Evolutionary conservation across 2,888 invertebrate genomes (phyloP).

Genomic region (Peribatodes rhomboidaria): DNA sequence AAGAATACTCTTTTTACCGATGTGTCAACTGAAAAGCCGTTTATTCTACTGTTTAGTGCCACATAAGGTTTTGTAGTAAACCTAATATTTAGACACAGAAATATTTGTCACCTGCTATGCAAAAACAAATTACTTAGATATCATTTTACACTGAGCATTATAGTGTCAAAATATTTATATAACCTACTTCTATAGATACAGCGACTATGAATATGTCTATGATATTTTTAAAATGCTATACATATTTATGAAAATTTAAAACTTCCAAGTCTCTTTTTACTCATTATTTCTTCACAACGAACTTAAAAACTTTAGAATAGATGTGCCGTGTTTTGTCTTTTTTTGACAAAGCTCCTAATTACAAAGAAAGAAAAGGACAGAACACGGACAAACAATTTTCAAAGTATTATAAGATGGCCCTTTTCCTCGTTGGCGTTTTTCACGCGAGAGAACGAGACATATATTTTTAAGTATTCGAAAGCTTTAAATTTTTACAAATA

Average conservation of each 20-base stretch:
- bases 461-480: not conserved
- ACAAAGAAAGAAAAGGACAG: not conserved
- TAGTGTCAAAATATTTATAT: slow-evolving; percentile 44
- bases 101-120: slow-evolving; percentile 32
- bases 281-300: no score
- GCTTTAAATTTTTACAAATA: slow-evolving; percentile 8
- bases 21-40: no score
- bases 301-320: not conserved
- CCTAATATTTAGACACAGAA: not conserved
- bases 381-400: not conserved
- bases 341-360: not conserved
- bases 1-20: no score
- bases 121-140: slow-evolving; percentile 38
- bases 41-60: no score
- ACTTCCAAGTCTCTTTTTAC: not conserved
- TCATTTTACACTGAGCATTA: slow-evolving; percentile 40
- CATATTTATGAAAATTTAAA: slow-evolving; percentile 12
- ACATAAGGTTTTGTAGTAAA: no score
- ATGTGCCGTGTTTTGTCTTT: not conserved
- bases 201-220: slow-evolving; percentile 47
- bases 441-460: not conserved
- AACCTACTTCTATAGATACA: slow-evolving; percentile 38
- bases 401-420: not conserved
- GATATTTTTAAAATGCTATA: slow-evolving; percentile 46
- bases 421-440: not conserved